Base-by-base conservation (phyloP, 2,797 vertebrate species). In the Megaceryle alcyon region DNA sequence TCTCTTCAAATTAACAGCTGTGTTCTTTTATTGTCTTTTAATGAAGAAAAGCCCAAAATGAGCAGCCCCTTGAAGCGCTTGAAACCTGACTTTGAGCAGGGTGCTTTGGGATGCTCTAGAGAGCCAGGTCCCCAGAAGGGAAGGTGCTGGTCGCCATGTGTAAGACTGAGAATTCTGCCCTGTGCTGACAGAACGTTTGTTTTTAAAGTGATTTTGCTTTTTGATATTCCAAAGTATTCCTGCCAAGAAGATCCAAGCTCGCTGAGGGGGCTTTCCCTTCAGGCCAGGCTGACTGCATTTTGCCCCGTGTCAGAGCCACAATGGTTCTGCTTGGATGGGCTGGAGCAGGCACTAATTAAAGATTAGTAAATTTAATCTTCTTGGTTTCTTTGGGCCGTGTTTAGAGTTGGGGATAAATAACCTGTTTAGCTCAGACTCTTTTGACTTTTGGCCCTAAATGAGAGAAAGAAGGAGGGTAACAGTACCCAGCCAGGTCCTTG, bases 101-200 rank as follows among this genome's bases (percentile, higher is more conserved):
- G 14, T 35, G 49, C 54, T 41, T 9, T 8, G 60, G 20, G 79
- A 4, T 16, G 60, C 48, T 43, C 31, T 0, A 0, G 54, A 23
- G 26, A 46, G 51, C 48, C 1, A 8, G 37, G 59, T n/a, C 37
- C 29, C 26, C 18, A 3, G 31, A 4, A 33, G 13, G 35, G 26
- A 54, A 29, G 49, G 28, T 43, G 44, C 26, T 20, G 64, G 2
- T 18, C 6, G 1, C 0, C 14, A 22, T 12, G 1, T 3, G 2
- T 17, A 16, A 21, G 53, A 8, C 25, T 16, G n/a, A n/a, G 39
- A 14, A 17, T 19, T 2, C 0, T 46, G 35, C 14, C 14, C 39
- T 1, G 2, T 12, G 90, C 77, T 66, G 64, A 23, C 15, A 10
- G 54, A 46, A 23, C 25, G 6, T 13, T 33, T 4, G 16, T 3